These are phyloP conservation scores for Dipodomys spectabilis DNA, from an alignment of 2,113 vertebrate genomes.

Conservation along the genomic window DNA sequence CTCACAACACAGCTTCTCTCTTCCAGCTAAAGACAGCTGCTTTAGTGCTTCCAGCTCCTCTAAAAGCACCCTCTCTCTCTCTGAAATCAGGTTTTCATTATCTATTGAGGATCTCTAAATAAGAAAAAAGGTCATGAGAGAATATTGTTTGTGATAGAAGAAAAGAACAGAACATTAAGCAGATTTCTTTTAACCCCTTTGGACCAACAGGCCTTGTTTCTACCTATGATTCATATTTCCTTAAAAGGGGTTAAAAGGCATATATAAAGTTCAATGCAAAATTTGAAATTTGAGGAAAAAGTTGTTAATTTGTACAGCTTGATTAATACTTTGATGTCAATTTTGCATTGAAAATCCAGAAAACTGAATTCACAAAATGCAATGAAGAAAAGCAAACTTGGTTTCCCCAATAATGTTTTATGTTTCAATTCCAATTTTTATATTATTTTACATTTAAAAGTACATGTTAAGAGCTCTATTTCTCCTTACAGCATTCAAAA, in stretches of 20 bases:
- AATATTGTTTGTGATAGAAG: conserved; percentile 73
- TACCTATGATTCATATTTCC: conserved; percentile 58
- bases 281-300: conserved; percentile 54
- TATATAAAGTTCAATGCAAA: conserved; percentile 79
- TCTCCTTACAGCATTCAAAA: conserved; percentile 43
- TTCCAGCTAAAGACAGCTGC: conserved; percentile 80
- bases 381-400: conserved; percentile 77
- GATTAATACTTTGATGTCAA: conserved; percentile 43
- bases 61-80: conserved; percentile 88
- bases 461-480: conserved; percentile 8
- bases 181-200: conserved; percentile 75
- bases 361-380: conserved; percentile 76
- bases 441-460: conserved; percentile 56
- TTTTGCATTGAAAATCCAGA: conserved; percentile 79
- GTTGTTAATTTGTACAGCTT: conserved; percentile 37
- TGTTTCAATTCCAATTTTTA: conserved; percentile 43
- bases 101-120: conserved; percentile 86
- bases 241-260: conserved; percentile 73
- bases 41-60: conserved; percentile 88
- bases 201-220: conserved; percentile 43
- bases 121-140: conserved; percentile 79
- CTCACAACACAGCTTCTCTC: conserved; percentile 82
- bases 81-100: conserved; percentile 87
- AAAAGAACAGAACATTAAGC: conserved; percentile 65
- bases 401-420: conserved; percentile 41